Evolutionary conservation across 2,888 invertebrate species (phyloP), one percentile per base, ranked within the genome.

Genomic region (Willowsia nigromaculata): DNA sequence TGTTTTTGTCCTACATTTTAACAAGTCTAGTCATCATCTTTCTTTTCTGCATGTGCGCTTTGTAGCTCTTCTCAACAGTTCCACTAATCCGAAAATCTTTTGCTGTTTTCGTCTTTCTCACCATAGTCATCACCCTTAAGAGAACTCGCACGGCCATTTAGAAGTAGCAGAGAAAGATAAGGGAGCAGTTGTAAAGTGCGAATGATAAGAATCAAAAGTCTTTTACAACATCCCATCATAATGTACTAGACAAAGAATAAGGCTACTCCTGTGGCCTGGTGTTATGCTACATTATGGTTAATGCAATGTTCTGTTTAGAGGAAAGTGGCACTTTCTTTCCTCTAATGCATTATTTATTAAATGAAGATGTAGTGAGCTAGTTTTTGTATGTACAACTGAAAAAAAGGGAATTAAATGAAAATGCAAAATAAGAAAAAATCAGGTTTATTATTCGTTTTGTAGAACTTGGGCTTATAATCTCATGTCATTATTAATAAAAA

Each of bases 281-380:
- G 50, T 13, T n/a, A 47, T 50, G n/a, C 13, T 25, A 13, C 43
- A 43, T 43, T 59, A 30, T 68, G 37, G 13, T 30, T 27, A 18
- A 37, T 68, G 18, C 18, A 68, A 33, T 37, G 6, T 18, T 33
- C 18, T 68, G 37, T 13, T 1, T 13, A 68, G 1, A 37, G 3
- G 15, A 27, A 4, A 62, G 65, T 68, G 68, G 18, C 68, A 68
- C 37, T 37, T 18, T 68, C 37, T 37, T 33, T 68, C 37, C 37
- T 83, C 27, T 50, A 80, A 86, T 78, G 86, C 68, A 86, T 80
- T 65, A 86, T 86, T 86, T 65, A 86, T 86, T 80, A 85, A 80
- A 86, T 86, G 68, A 37, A 33, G 30, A 65, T 25, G 33, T 2
- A 53, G 13, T 53, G 11, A 5, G 53, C 40, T 11, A 53, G 13